Conservation (phyloP, 2,797 vertebrate species). For the Notolepis coatsorum region DNA sequence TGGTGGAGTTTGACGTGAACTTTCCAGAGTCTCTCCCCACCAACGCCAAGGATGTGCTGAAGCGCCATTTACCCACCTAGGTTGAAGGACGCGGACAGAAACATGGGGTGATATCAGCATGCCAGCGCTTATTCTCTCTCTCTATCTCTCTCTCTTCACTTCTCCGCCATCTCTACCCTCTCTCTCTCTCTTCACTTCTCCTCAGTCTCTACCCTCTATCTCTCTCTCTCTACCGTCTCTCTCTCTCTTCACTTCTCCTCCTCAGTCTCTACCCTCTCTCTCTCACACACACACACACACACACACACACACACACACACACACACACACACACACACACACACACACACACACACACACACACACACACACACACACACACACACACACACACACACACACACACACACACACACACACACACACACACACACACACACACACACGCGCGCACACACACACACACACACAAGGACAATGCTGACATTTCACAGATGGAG, state of each 20-base stretch:
- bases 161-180: neutral
- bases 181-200: neutral
- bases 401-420: constrained; percentile 10
- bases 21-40: constrained; percentile 94
- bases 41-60: constrained; percentile 96
- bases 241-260: neutral
- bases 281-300: neutral
- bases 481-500: constrained; percentile 62
- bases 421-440: constrained; percentile 5
- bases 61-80: constrained; percentile 94
- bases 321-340: neutral
- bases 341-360: neutral
- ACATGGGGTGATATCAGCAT: constrained; percentile 20
- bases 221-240: too few relatives aligned
- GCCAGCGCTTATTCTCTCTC: too few relatives aligned
- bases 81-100: constrained; percentile 62
- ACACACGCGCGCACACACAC: neutral
- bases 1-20: constrained; percentile 97
- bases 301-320: neutral
- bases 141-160: constrained; percentile 13
- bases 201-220: neutral
- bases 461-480: constrained; percentile 35
- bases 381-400: constrained; percentile 9
- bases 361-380: neutral
- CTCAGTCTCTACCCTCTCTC: neutral